Evolutionary conservation across 1,140 invertebrate genomes (phyloP).

Genomic region (Drosophila simulans): DNA sequence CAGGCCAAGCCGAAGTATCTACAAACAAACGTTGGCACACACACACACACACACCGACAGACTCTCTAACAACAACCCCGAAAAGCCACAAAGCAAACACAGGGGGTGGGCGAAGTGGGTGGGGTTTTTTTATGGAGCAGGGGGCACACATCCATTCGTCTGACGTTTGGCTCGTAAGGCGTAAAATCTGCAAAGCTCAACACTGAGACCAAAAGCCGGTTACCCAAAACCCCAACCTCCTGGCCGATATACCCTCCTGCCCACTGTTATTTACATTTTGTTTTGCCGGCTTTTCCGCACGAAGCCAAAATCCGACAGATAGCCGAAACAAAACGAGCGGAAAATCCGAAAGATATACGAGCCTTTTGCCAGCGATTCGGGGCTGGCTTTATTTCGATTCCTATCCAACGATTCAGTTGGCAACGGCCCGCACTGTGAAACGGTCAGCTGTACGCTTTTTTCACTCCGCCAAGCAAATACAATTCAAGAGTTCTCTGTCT

Average conservation of each 20-base stretch:
- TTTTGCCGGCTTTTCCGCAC: constrained; percentile 76
- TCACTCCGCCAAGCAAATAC: constrained; percentile 1
- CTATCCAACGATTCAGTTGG: constrained; percentile 68
- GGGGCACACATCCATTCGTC: constrained; percentile 31
- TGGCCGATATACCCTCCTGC: too few species aligned
- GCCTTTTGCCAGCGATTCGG: constrained; percentile 35
- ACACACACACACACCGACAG: constrained; percentile 26
- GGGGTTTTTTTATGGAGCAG: constrained; percentile 11
- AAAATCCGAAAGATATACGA: constrained; percentile 25
- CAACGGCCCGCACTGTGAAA: constrained; percentile 74
- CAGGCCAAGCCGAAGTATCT: constrained; percentile 74
- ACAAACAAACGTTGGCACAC: constrained; percentile 61
- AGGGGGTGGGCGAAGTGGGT: constrained; percentile 13
- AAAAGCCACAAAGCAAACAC: constrained; percentile 77
- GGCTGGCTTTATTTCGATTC: constrained; percentile 53
- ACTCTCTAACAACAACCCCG: constrained; percentile 74
- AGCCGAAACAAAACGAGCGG: constrained; percentile 5
- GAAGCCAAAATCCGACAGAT: constrained; percentile 16
- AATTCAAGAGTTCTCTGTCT: background rate
- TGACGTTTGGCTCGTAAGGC: constrained; percentile 40
- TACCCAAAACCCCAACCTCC: constrained; percentile 5
- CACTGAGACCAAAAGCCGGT: constrained; percentile 71
- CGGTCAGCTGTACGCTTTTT: constrained; percentile 50
- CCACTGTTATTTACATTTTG: constrained; percentile 76
- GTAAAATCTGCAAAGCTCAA: constrained; percentile 74